Evolutionary conservation across 2,797 vertebrate genomes (phyloP).

Genomic region (Cercopithecus diana): DNA sequence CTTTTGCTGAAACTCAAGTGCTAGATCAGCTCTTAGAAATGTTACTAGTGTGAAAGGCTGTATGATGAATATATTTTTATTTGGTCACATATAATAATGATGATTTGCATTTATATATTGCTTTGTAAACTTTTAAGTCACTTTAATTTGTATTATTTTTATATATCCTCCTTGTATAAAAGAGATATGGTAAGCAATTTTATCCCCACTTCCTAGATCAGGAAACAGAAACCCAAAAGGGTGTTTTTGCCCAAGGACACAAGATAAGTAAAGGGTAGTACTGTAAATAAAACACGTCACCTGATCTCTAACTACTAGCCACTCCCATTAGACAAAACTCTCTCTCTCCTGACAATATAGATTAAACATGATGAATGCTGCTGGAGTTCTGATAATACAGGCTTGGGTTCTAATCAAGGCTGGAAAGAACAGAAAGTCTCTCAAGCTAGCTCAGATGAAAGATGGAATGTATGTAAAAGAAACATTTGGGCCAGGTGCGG

Average conservation of each 20-base stretch:
- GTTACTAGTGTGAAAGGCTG: neutral
- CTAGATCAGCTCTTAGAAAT: neutral
- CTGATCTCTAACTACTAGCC: neutral
- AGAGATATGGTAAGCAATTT: neutral
- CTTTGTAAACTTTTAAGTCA: neutral
- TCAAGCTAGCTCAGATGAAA: neutral
- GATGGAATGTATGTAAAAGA: neutral
- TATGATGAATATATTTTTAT: neutral
- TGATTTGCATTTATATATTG: neutral
- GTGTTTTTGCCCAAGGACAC: neutral
- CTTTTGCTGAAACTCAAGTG: neutral
- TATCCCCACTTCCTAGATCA: neutral
- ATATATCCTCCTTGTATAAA: neutral
- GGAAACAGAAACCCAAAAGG: neutral
- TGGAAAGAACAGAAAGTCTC: neutral
- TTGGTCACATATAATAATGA: neutral
- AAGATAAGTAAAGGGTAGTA: neutral
- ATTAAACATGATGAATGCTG: neutral
- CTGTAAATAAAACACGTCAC: neutral
- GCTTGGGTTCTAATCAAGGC: neutral
- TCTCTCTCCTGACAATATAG: neutral
- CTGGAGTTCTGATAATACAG: neutral
- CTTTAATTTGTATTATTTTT: neutral
- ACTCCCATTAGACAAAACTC: neutral
- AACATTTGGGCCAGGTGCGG: neutral